These are phyloP conservation scores for Heterocephalus glaber DNA, from an alignment of 2,113 vertebrate species.

Conservation along the genomic window DNA sequence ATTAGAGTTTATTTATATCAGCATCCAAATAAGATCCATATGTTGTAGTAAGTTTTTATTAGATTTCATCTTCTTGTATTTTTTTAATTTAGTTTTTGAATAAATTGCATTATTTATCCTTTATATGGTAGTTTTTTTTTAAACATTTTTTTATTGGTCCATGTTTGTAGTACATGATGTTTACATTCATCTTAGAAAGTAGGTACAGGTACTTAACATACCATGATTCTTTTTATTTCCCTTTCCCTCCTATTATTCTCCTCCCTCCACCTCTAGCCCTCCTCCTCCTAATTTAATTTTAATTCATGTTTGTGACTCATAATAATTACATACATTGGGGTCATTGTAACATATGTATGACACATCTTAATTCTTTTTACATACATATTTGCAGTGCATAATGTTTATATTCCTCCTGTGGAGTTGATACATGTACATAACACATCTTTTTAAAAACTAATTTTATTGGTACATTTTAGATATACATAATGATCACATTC, in stretches of 20 bases:
- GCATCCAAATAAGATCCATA: not conserved
- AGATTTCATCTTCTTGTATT: not conserved
- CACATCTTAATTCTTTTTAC: not conserved
- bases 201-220: not conserved
- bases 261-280: not conserved
- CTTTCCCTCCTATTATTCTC: too few species aligned
- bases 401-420: not conserved
- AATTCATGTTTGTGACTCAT: not conserved
- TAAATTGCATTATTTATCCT: slow-evolving; percentile 9
- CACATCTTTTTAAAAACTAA: not conserved
- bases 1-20: slow-evolving; percentile 13
- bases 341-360: not conserved
- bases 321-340: not conserved
- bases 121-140: not conserved
- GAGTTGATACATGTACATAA: not conserved
- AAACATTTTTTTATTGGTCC: not conserved
- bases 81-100: slow-evolving; percentile 17
- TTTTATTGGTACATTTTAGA: not conserved
- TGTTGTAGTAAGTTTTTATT: not conserved
- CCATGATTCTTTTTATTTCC: not conserved
- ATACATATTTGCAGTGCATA: not conserved
- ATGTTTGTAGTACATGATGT: not conserved
- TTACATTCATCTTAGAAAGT: not conserved
- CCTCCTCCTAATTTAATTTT: not conserved
- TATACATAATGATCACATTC: not conserved